Evolutionary conservation across 2,113 vertebrate species (phyloP).

Genomic region (Ochotona curzoniae): DNA sequence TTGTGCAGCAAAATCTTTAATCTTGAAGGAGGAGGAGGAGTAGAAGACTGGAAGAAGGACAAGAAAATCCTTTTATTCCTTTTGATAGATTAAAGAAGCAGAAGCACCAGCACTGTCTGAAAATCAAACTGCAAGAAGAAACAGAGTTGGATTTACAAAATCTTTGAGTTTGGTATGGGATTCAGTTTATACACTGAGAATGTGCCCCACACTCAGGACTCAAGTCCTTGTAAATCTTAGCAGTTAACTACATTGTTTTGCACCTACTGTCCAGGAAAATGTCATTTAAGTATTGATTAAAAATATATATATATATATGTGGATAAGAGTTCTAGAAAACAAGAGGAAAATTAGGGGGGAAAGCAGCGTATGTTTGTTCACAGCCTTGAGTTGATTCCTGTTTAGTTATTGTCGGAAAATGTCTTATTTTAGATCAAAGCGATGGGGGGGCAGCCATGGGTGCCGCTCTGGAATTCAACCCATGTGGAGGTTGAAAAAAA

Average conservation of each 20-base stretch:
- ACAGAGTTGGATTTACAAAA: slow-evolving; percentile 56
- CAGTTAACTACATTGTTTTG: slow-evolving; percentile 46
- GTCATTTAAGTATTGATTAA: slow-evolving; percentile 37
- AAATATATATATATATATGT: neutral
- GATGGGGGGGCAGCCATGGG: slow-evolving; percentile 43
- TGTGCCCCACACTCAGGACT: slow-evolving; percentile 20
- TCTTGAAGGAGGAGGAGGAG: slow-evolving; percentile 29
- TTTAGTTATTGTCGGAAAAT: slow-evolving; percentile 59
- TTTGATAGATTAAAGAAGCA: slow-evolving; percentile 49
- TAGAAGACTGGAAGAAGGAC: neutral
- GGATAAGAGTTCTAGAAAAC: slow-evolving; percentile 60
- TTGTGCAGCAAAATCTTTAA: slow-evolving; percentile 64
- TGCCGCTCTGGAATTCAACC: slow-evolving; percentile 68
- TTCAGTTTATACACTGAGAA: slow-evolving; percentile 49
- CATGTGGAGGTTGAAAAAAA: slow-evolving; percentile 44
- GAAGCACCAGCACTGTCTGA: slow-evolving; percentile 37
- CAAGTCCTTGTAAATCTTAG: slow-evolving; percentile 53
- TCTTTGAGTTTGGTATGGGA: slow-evolving; percentile 32
- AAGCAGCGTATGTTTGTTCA: slow-evolving; percentile 69
- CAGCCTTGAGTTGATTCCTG: slow-evolving; percentile 70
- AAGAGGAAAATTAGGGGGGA: neutral
- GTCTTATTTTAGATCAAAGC: slow-evolving; percentile 41
- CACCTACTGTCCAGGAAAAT: slow-evolving; percentile 18
- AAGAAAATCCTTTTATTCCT: slow-evolving; percentile 33
- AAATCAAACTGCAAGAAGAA: slow-evolving; percentile 61